Base-by-base conservation (phyloP, 2,888 invertebrate species). In the Drosophila greeni region DNA sequence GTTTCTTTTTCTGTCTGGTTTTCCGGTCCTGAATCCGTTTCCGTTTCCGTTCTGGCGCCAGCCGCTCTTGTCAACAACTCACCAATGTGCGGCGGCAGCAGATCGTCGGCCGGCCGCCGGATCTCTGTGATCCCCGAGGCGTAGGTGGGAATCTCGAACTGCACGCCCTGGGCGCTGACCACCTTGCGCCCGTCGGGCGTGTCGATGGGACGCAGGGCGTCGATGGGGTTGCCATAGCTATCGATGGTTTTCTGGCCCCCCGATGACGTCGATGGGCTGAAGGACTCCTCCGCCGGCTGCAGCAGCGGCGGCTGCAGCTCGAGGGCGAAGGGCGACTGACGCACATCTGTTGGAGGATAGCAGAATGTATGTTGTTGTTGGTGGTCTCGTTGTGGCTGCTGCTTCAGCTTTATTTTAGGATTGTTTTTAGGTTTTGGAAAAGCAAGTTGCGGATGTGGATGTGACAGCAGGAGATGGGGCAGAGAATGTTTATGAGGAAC, bases 51-150 rank as follows among this genome's bases (percentile, higher is more conserved):
- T 65, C 55, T 39, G 53, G 54, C 24, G 64, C 52, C 23, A 37
- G 48, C 56, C 49, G 69, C 56, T 62, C 42, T 48, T 33, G 65
- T 34, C 55, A 87, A 87, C 55, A 87, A 87, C 87, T 87, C 87
- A 87, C 87, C 87, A 88, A 86, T 76, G 70, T 86, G 86, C 84
- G 87, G 88, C 76, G 88, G 88, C 77, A 88, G 79, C 76, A 88
- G 70, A 73, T 87, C 88, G 61, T 86, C 87, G 33, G 84, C 70
- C 5, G 88, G 88, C 76, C 87, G 82, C 66, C 85, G 85, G 54
- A 89, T 86, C 76, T 88, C 88, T 45, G 88, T 89, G 60, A 89
- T 88, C 67, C 89, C 89, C 51, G 89, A 89, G 33, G 89, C 89
- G 79, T 89, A 89, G 61, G 82, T 88, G 40, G 89, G 89, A 75